These are phyloP conservation scores for Siniperca obscura DNA, from an alignment of 2,797 vertebrate genomes.

Conservation along the genomic window DNA sequence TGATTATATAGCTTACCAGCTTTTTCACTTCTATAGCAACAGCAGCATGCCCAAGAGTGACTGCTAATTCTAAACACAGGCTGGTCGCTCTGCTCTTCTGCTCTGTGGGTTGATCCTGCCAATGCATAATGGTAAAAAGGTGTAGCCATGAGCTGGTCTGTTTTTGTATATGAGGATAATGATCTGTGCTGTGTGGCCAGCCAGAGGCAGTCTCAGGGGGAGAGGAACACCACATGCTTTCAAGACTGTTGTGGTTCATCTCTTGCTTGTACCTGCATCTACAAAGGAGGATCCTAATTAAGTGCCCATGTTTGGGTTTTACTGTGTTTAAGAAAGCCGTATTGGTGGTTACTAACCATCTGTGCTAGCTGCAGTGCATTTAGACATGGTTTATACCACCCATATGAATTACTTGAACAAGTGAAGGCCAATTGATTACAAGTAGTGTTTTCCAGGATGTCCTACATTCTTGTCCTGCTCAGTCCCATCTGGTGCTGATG, in stretches of 20 bases:
- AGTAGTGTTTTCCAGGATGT: constrained; percentile 67
- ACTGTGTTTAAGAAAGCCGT: constrained; percentile 52
- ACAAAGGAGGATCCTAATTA: constrained; percentile 66
- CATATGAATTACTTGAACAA: constrained; percentile 63
- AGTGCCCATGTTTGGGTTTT: constrained; percentile 65
- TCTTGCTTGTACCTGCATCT: constrained; percentile 65
- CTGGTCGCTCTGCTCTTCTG: constrained; percentile 32
- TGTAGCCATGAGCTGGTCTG: constrained; percentile 51
- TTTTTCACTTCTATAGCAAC: constrained; percentile 31
- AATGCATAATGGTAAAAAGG: constrained; percentile 66
- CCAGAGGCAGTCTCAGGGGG: constrained; percentile 46
- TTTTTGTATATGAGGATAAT: constrained; percentile 60
- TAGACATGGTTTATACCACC: constrained; percentile 74
- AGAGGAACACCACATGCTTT: constrained; percentile 55
- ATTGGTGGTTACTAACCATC: constrained; percentile 66
- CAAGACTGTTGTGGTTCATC: constrained; percentile 46
- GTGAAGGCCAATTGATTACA: constrained; percentile 77
- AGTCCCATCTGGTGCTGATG: constrained; percentile 69
- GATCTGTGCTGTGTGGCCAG: constrained; percentile 55
- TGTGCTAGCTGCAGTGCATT: constrained; percentile 71
- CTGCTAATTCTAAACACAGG: constrained; percentile 38
- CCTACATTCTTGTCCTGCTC: constrained; percentile 63
- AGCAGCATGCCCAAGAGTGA: neutral
- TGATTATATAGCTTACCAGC: too few species aligned
- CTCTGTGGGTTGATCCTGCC: constrained; percentile 34